Conservation (phyloP, 2,797 vertebrate genomes). For the Tenualosa thibaudeaui region DNA sequence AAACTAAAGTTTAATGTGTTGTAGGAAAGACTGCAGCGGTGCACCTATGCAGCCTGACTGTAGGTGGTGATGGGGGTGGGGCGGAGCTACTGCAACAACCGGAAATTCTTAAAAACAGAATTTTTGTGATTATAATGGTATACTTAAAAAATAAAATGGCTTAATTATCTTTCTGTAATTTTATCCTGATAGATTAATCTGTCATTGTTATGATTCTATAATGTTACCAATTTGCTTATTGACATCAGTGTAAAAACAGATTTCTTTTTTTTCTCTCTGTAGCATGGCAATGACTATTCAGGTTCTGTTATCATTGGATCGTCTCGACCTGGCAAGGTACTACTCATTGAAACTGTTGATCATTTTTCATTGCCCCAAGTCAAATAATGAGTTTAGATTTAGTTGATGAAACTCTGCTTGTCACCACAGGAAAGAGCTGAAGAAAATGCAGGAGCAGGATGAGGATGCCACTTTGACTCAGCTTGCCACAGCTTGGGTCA, state of each 20-base stretch:
- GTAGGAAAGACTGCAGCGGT: too few species aligned
- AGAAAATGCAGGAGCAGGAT: constrained; percentile 97
- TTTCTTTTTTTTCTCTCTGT: constrained; percentile 23
- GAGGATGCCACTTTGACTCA: constrained; percentile 95
- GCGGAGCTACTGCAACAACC: too few species aligned
- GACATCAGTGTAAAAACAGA: not conserved
- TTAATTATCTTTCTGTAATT: too few species aligned
- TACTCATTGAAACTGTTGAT: not conserved
- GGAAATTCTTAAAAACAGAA: too few species aligned
- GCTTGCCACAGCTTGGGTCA: constrained; percentile 94
- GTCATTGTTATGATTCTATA: too few species aligned
- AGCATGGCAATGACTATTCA: constrained; percentile 94
- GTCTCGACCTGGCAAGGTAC: constrained; percentile 92
- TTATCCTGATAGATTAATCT: too few species aligned
- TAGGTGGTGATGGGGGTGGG: too few species aligned
- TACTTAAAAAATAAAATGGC: too few species aligned
- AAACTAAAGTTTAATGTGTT: too few species aligned
- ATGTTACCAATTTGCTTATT: not conserved
- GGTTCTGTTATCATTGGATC: constrained; percentile 88
- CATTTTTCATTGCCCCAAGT: not conserved
- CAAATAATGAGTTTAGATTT: not conserved
- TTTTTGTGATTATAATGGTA: too few species aligned
- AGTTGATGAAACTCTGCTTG: too few species aligned
- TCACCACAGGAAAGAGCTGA: constrained; percentile 88
- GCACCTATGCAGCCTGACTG: too few species aligned